phyloP scores from a whole-genome alignment of 30 jellyfish, hydroid and myxozoan genomes.

The Haliclystus octoradiatus region DNA sequence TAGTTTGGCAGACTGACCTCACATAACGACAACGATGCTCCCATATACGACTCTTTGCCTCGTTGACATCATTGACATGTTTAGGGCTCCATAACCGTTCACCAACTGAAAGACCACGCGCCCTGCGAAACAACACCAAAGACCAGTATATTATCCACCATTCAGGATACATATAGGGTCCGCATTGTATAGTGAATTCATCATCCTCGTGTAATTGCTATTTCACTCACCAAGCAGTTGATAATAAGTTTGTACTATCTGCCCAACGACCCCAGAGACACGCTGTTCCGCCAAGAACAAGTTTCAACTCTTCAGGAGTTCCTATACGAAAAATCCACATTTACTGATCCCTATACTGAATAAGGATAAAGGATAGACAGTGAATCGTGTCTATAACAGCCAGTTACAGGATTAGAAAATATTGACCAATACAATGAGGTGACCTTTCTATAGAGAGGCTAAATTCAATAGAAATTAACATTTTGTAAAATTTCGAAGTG shows the following conservation, averaged over 20 bases:
- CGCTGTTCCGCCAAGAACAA: slow-evolving; percentile 98
- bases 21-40: slow-evolving; percentile 92
- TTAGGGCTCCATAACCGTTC: slow-evolving; percentile 93
- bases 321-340: slow-evolving; percentile 18
- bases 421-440: too few species aligned
- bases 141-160: too few species aligned
- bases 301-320: slow-evolving; percentile 47
- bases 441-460: too few species aligned
- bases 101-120: slow-evolving; percentile 93
- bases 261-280: slow-evolving; percentile 97
- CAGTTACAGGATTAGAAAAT: too few species aligned
- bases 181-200: too few species aligned
- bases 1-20: too few species aligned
- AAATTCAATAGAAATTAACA: too few species aligned
- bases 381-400: too few species aligned
- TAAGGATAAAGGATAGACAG: too few species aligned
- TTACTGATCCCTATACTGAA: too few species aligned
- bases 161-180: too few species aligned
- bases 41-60: slow-evolving; percentile 88
- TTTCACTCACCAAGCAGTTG: slow-evolving; percentile 48
- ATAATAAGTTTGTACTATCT: slow-evolving; percentile 54
- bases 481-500: too few species aligned
- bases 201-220: neutral
- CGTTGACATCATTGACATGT: slow-evolving; percentile 34
- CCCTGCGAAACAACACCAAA: slow-evolving; percentile 55